phyloP scores from a whole-genome alignment of 2,888 invertebrate species.

The Hemaris fuciformis region DNA sequence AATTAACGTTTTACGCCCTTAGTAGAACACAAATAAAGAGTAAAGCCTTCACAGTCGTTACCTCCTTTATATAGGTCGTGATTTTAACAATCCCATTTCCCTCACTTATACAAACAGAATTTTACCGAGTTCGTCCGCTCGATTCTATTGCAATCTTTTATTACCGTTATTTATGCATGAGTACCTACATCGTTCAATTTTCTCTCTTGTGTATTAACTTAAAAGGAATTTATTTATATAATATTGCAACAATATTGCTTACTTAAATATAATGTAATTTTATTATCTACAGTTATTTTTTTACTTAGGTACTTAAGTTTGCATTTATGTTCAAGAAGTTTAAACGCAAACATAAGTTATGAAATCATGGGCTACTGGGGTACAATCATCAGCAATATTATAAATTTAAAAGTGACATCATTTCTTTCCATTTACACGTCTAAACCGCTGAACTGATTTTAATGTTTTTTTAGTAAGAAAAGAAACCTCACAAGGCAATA shows the following conservation, averaged over 20 bases:
- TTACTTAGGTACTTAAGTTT: too few relatives aligned
- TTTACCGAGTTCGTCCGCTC: neutral
- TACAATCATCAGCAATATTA: too few relatives aligned
- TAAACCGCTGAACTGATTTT: too few relatives aligned
- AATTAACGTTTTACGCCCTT: constrained; percentile 14
- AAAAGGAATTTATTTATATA: neutral
- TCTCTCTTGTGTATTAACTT: neutral
- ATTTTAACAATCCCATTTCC: constrained; percentile 5
- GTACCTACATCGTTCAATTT: neutral
- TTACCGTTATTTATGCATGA: neutral
- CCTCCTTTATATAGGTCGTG: constrained; percentile 12
- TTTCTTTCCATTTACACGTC: too few relatives aligned
- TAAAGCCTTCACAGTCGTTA: constrained; percentile 10
- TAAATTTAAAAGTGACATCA: too few relatives aligned
- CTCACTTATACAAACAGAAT: neutral
- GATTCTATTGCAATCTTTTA: neutral
- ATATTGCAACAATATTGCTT: neutral
- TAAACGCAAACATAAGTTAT: too few relatives aligned
- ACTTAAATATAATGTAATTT: too few relatives aligned
- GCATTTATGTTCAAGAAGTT: too few relatives aligned
- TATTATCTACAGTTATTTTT: too few relatives aligned
- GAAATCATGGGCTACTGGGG: too few relatives aligned
- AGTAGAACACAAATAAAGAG: constrained; percentile 3
- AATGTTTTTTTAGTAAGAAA: too few relatives aligned
- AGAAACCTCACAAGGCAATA: too few relatives aligned